Conservation (phyloP, 30 jellyfish, hydroid and myxozoan genomes). For the Turritopsis rubra region DNA sequence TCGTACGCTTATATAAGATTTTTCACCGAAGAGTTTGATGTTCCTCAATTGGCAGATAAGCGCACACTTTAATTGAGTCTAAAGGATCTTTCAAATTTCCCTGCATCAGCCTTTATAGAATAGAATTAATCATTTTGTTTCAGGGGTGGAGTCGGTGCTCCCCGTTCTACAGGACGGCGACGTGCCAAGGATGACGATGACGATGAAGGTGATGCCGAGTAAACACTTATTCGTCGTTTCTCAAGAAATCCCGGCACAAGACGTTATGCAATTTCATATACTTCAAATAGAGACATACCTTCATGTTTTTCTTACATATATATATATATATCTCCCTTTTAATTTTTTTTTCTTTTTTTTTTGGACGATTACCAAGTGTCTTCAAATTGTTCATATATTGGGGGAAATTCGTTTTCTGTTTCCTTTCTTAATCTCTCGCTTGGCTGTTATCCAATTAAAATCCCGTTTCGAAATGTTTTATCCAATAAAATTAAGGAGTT, state of each 20-base stretch:
- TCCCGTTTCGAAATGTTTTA: no score
- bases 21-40: no score
- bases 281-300: neutral
- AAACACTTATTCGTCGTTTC: constrained; percentile 26
- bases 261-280: neutral
- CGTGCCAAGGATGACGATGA: constrained; percentile 85
- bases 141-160: constrained; percentile 65
- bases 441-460: no score
- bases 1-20: no score
- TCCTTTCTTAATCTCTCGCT: neutral
- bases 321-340: neutral
- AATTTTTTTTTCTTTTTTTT: neutral
- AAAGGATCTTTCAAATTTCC: no score
- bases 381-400: neutral
- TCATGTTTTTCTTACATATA: neutral
- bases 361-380: neutral
- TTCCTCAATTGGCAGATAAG: no score
- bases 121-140: neutral
- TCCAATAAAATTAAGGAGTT: no score
- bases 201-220: constrained; percentile 76
- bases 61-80: no score
- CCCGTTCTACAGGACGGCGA: constrained; percentile 46
- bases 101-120: neutral
- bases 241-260: neutral
- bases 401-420: neutral